Base-by-base conservation (phyloP, 2,797 vertebrate species). In the Pseudochaenichthys georgianus region DNA sequence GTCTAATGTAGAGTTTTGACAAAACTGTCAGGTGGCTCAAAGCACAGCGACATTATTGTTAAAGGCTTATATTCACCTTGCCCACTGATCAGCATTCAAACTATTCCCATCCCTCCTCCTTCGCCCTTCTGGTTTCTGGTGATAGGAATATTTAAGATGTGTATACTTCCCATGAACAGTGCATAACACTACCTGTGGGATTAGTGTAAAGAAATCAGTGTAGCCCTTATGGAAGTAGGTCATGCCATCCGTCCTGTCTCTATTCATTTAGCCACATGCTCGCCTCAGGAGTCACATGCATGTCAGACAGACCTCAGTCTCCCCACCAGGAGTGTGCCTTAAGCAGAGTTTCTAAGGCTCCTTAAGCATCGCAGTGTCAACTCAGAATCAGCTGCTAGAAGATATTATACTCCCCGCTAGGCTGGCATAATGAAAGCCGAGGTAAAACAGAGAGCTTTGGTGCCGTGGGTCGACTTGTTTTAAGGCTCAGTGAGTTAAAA, bases 291-390 rank as follows among this genome's bases (percentile, higher is more conserved):
- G 89, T 83, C 88, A 70, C 89, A 86, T 21, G 21, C 79, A 83
- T 87, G 88, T 92, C 87, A 91, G 77, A 72, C 76, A 90, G 79
- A 87, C 64, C 81, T 81, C 82, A 58, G 87, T 88, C 84, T 84
- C 75, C 67, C 62, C 75, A 83, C 68, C 81, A 64, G 81, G 60
- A 78, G 83, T 82, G 85, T 68, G 88, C 91, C 89, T 69, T 45
- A 57, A 91, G 93, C 85, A 84, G 85, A 89, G 82, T 90, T 93
- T 84, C 79, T 71, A 75, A 90, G 84, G 85, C 77, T 87, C 80
- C 78, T 70, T 73, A 74, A 92, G 90, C 87, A 81, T 87, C 23
- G 31, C 72, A 45, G 84, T 89, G 87, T 94, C 89, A 90, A 80
- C 84, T 83, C 82, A 15, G 65, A 87, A 76, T 90, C 80, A 82